Evolutionary conservation across 1,140 invertebrate genomes (phyloP), one percentile per base, ranked within the genome.

Genomic region (Brachionus koreanus): DNA sequence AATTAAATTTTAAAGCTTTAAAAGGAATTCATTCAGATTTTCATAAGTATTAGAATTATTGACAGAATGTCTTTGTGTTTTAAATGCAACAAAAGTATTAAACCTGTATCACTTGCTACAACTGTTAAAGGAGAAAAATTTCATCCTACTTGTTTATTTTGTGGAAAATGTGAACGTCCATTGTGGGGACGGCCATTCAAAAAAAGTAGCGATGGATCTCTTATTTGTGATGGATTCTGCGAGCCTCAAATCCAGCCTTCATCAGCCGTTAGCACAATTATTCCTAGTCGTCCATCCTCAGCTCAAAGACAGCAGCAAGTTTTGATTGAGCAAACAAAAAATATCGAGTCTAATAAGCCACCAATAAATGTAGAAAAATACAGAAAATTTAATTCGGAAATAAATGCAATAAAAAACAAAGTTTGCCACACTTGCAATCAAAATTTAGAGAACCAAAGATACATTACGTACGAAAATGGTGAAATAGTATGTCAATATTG

Each of bases 401-500:
- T 35, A 39, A 42, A 69, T 16, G 7, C 13, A 39, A 19, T 3
- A 13, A 13, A 35, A 49, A 37, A 52, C 16, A 77, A 77, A 61
- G n/a, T 10, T n/a, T 77, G 74, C 49, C 43, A 77, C 23, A 16
- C 7, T 35, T 77, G 74, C 35, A 52, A 52, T 52, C 74, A 77
- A 61, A 3, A 3, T 35, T 33, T 77, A 37, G 12, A 2, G 9
- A 77, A 77, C 42, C 46, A 29, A 37, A 33, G 74, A 35, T 77
- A 16, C 49, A 49, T 77, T 49, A 77, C 74, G 35, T 77, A 25
- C 33, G 74, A 77, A 61, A 77, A 77, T 61, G 74, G 74, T 29
- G 42, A 37, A 35, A 23, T 25, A 5, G 1, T 77, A 16, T 77
- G 74, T 77, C 74, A 77, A 52, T n/a, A 61, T 33, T 77, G 74